Percentiles rank a stretch among this genome's conserved stretches.
Evolutionary conservation across 2,797 vertebrate genomes (phyloP).

Genomic region (Neoniphon sammara): DNA sequence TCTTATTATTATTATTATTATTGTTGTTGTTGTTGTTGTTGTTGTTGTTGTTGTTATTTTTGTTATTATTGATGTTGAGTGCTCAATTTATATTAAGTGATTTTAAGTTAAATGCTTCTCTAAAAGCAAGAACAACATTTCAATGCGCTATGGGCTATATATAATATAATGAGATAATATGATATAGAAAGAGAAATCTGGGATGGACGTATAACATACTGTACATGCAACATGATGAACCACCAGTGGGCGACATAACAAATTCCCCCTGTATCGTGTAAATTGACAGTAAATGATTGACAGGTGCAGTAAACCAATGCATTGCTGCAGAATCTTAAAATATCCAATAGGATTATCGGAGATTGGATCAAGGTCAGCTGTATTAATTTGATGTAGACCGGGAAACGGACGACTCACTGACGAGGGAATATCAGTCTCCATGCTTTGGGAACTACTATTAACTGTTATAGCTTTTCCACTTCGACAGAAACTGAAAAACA

Average conservation of each 20-base stretch:
- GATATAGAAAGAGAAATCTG: too few relatives aligned
- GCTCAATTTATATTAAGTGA: too few relatives aligned
- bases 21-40: too few relatives aligned
- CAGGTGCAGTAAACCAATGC: constrained; percentile 53
- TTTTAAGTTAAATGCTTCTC: too few relatives aligned
- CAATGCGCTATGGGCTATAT: too few relatives aligned
- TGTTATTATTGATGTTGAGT: too few relatives aligned
- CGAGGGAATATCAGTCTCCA: neutral
- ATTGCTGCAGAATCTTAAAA: neutral
- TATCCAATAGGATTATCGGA: constrained; percentile 30
- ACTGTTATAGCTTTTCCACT: neutral
- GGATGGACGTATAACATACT: neutral
- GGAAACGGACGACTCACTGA: too few relatives aligned
- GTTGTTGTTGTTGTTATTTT: too few relatives aligned
- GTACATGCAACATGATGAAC: neutral
- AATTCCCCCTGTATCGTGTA: neutral
- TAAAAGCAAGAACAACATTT: too few relatives aligned
- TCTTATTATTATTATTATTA: too few relatives aligned
- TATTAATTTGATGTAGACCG: fast-evolving
- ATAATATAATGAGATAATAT: too few relatives aligned
- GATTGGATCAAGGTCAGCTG: fast-evolving
- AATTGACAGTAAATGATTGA: constrained; percentile 41
- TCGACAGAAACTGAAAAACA: neutral
- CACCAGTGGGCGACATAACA: constrained; percentile 31
- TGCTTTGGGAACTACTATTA: neutral